Conservation (phyloP, 2,888 invertebrate species). For the Leptothorax acervorum region DNA sequence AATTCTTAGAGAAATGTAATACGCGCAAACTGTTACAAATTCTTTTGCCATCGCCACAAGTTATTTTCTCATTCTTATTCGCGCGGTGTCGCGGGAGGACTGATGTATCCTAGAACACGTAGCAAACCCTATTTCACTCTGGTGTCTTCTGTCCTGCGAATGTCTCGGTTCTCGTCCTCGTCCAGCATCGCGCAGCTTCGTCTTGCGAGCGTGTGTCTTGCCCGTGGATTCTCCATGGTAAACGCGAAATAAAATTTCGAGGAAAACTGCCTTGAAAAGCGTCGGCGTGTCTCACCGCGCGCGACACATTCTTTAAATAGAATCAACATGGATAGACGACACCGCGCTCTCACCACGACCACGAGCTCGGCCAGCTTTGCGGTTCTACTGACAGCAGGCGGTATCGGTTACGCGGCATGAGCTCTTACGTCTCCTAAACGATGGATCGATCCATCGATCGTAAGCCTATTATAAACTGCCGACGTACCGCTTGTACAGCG, state of each 20-base stretch:
- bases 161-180: neutral
- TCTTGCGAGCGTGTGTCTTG: neutral
- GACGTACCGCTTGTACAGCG: conserved; percentile 3
- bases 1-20: conserved; percentile 17
- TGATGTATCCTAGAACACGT: conserved; percentile 29
- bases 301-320: conserved; percentile 51
- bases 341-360: conserved; percentile 3
- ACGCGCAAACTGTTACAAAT: conserved; percentile 11
- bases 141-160: conserved; percentile 16
- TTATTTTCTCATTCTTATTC: conserved; percentile 31
- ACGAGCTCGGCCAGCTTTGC: conserved; percentile 45
- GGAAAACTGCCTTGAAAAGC: conserved; percentile 39
- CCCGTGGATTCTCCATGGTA: conserved; percentile 17
- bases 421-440: neutral
- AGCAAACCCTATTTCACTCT: conserved; percentile 31
- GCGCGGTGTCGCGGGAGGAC: conserved; percentile 4
- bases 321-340: conserved; percentile 50
- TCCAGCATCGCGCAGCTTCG: neutral
- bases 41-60: neutral
- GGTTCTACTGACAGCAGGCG: conserved; percentile 34
- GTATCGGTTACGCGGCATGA: conserved; percentile 36
- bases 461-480: conserved; percentile 52
- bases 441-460: conserved; percentile 34
- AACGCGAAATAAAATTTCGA: conserved; percentile 43
- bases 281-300: conserved; percentile 24